Percentiles rank a stretch among this genome's conserved stretches.
These are phyloP conservation scores for Turnix velox DNA, from an alignment of 2,113 vertebrate species.

Conservation along the genomic window DNA sequence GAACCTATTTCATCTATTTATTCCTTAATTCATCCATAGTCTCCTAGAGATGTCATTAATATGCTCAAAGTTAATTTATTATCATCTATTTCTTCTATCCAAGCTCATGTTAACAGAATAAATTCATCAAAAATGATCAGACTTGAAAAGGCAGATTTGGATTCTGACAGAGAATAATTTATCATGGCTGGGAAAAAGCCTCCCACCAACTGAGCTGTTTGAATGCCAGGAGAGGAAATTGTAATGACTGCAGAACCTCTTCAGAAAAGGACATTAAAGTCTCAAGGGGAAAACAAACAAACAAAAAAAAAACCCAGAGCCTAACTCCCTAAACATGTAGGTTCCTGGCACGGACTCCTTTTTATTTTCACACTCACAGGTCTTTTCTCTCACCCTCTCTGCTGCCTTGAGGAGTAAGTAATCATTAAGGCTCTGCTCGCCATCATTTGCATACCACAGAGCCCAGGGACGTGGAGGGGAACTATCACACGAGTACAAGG, in stretches of 20 bases:
- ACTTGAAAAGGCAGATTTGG: constrained; percentile 70
- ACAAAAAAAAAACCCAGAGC: background rate
- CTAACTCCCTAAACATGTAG: background rate
- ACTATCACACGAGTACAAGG: background rate
- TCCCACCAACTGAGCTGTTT: constrained; percentile 31
- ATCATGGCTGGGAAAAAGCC: constrained; percentile 50
- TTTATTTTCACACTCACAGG: background rate
- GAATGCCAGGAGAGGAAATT: constrained; percentile 31
- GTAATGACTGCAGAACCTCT: constrained; percentile 1
- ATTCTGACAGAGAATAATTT: constrained; percentile 71
- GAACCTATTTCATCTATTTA: constrained; percentile 44
- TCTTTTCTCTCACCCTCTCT: background rate
- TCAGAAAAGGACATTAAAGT: background rate
- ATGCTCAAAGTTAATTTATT: constrained; percentile 63
- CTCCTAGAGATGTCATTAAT: constrained; percentile 56
- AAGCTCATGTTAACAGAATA: constrained; percentile 61
- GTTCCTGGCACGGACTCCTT: background rate
- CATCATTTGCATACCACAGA: background rate
- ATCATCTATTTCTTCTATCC: constrained; percentile 56
- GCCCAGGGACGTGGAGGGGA: background rate
- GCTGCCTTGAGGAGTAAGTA: background rate
- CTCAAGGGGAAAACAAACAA: background rate
- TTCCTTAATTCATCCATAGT: constrained; percentile 44
- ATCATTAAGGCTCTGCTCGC: background rate
- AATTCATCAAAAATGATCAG: constrained; percentile 65